These are phyloP conservation scores for Dicrurus megarhynchus DNA, from an alignment of 2,113 vertebrate species.

Conservation along the genomic window DNA sequence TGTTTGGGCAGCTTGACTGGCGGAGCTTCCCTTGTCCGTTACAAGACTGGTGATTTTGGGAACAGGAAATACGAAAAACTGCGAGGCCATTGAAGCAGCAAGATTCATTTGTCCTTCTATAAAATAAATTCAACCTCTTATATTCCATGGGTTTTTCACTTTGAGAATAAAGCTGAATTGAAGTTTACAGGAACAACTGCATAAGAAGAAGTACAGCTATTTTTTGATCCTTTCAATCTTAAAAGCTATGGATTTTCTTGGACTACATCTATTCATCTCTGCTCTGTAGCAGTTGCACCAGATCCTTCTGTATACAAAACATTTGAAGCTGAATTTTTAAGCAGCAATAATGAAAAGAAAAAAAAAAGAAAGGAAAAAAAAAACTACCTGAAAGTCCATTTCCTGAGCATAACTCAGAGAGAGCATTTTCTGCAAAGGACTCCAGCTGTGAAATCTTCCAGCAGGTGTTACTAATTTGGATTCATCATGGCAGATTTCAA, in stretches of 20 bases:
- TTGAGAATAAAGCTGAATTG: background rate
- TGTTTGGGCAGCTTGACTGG: background rate
- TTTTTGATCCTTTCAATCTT: background rate
- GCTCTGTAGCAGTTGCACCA: background rate
- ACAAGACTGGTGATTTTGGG: background rate
- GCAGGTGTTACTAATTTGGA: background rate
- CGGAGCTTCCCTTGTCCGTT: background rate
- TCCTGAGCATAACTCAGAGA: background rate
- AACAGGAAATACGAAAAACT: rapidly evolving
- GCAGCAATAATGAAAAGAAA: too few relatives aligned
- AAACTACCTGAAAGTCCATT: background rate
- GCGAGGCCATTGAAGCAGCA: background rate
- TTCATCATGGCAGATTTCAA: background rate
- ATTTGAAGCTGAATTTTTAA: background rate
- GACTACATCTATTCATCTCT: background rate
- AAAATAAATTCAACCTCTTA: background rate
- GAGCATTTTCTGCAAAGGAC: background rate
- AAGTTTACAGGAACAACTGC: background rate
- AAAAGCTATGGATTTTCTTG: background rate
- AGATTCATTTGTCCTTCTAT: background rate
- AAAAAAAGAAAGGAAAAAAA: too few relatives aligned
- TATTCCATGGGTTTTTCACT: background rate
- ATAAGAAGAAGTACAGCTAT: background rate
- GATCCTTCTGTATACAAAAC: background rate
- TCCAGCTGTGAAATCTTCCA: background rate